Percentiles rank a stretch among this genome's conserved stretches.
phyloP scores from a whole-genome alignment of 2,797 vertebrate species.

The Manis pentadactyla region DNA sequence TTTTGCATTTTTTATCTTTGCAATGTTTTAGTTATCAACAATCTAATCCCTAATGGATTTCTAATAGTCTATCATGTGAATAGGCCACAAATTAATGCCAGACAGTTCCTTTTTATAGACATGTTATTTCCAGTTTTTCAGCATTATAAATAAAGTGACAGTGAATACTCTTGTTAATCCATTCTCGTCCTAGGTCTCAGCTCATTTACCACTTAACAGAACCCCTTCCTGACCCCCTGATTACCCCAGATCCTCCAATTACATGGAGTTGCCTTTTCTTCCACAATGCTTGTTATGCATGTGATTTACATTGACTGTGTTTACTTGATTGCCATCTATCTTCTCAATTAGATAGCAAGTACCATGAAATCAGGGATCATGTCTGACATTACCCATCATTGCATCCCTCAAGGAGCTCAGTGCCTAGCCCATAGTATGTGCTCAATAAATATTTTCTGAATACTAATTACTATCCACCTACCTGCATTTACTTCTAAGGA shows the following conservation, averaged over 20 bases:
- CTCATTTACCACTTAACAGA: conserved; percentile 4
- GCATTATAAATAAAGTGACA: not conserved
- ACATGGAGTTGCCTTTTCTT: not conserved
- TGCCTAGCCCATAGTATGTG: not conserved
- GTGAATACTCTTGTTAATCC: not conserved
- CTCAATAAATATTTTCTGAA: not conserved
- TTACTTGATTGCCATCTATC: not conserved
- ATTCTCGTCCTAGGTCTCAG: not conserved
- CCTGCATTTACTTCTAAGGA: not conserved
- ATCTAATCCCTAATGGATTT: conserved; percentile 60
- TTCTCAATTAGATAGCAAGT: not conserved
- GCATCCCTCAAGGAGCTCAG: not conserved
- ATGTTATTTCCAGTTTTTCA: not conserved
- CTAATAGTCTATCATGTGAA: not conserved
- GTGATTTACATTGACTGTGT: not conserved
- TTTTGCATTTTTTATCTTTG: conserved; percentile 47
- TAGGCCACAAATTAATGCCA: not conserved
- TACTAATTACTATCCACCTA: not conserved
- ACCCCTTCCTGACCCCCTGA: not conserved
- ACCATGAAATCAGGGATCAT: not conserved
- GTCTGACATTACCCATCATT: not conserved
- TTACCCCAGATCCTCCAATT: not conserved
- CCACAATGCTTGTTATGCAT: not conserved
- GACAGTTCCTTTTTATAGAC: not conserved
- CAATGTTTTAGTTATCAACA: conserved; percentile 50